Percentiles rank a stretch among this genome's conserved stretches.
Conservation (phyloP, 2,113 vertebrate species). For the Entelurus aequoreus region DNA sequence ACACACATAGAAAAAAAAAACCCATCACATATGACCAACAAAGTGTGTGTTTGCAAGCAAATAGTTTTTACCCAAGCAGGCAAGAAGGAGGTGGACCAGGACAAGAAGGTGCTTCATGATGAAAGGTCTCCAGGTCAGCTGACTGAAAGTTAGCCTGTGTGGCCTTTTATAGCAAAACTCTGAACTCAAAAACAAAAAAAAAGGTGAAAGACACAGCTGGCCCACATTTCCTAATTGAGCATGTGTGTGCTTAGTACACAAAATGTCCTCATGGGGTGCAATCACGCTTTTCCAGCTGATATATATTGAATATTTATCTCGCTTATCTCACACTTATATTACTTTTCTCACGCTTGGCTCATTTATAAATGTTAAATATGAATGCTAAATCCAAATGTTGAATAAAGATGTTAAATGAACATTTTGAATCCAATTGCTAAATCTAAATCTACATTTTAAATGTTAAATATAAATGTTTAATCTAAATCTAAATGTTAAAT, state of each 20-base stretch:
- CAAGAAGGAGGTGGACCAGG: slow-evolving; percentile 40
- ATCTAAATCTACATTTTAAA: no score
- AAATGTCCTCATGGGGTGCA: slow-evolving; percentile 28
- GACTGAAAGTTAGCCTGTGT: not conserved
- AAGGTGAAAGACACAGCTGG: slow-evolving; percentile 31
- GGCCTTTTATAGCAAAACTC: slow-evolving; percentile 55
- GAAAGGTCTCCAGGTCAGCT: slow-evolving; percentile 30
- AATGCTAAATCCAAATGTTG: no score
- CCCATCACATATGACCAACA: not conserved
- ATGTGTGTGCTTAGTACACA: slow-evolving; percentile 1
- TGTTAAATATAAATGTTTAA: no score
- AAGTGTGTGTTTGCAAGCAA: not conserved
- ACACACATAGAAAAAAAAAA: not conserved
- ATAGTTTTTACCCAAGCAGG: slow-evolving; percentile 63
- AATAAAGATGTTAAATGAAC: no score
- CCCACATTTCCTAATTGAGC: slow-evolving; percentile 55
- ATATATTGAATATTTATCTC: no score
- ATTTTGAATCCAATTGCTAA: no score
- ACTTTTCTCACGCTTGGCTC: no score
- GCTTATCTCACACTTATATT: no score
- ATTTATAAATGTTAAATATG: no score
- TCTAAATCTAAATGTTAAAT: no score
- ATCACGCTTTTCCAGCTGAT: no score
- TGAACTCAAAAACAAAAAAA: slow-evolving; percentile 1
- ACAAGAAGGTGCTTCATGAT: slow-evolving; percentile 62